Conservation (phyloP, 2,113 vertebrate genomes). For the Solenodon paradoxus region DNA sequence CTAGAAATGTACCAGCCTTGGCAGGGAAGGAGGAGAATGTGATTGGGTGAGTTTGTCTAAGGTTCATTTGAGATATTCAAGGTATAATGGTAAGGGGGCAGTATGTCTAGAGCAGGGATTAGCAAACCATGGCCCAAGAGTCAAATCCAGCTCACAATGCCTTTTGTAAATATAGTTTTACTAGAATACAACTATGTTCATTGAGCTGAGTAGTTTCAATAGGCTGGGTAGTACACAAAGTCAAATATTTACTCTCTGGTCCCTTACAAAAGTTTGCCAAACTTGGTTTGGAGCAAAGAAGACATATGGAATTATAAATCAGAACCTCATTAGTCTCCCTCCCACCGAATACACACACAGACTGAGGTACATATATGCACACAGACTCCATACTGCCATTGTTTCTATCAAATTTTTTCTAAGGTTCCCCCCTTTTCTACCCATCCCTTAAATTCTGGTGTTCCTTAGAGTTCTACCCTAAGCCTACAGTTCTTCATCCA, state of each 20-base stretch:
- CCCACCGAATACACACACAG: neutral
- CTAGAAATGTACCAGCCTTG: neutral
- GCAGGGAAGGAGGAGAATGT: neutral
- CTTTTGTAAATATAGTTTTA: slow-evolving; percentile 6
- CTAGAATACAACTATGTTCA: neutral
- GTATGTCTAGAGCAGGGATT: neutral
- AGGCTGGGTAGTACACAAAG: neutral
- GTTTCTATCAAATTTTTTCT: neutral
- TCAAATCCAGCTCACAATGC: neutral
- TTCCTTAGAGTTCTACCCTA: neutral
- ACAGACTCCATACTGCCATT: neutral
- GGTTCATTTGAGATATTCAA: neutral
- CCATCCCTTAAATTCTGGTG: neutral
- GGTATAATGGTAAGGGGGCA: neutral
- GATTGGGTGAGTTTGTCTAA: neutral
- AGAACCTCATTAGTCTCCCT: neutral
- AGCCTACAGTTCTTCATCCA: neutral
- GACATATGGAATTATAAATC: neutral
- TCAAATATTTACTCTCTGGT: neutral
- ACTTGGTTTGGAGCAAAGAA: neutral
- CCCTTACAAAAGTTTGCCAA: neutral
- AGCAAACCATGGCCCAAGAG: neutral
- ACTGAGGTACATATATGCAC: neutral
- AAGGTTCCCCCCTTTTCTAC: neutral
- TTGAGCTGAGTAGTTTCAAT: neutral